Evolutionary conservation across 1,140 invertebrate genomes (phyloP).

Genomic region (Drosophila auraria): DNA sequence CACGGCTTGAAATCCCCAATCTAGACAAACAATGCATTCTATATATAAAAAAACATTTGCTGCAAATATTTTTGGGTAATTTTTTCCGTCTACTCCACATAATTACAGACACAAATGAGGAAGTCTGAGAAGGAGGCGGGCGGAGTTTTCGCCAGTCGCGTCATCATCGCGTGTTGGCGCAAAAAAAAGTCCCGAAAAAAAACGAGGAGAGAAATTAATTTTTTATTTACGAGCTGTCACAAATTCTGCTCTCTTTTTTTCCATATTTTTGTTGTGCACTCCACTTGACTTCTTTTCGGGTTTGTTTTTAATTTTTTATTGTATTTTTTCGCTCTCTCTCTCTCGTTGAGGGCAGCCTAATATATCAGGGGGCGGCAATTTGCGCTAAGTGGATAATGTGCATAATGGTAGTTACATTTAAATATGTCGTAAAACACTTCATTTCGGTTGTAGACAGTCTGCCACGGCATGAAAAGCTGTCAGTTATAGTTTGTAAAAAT

Average conservation of each 20-base stretch:
- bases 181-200: conserved; percentile 30
- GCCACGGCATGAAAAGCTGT: conserved; percentile 61
- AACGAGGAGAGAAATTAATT: conserved; percentile 67
- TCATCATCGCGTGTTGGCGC: conserved; percentile 71
- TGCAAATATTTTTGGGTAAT: conserved; percentile 73
- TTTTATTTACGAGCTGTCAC: conserved; percentile 83
- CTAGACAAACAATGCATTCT: conserved; percentile 47
- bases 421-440: conserved; percentile 83
- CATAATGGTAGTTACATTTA: conserved; percentile 83
- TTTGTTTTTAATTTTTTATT: conserved; percentile 51
- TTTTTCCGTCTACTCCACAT: conserved; percentile 67
- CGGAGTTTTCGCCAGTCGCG: conserved; percentile 42
- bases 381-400: conserved; percentile 80
- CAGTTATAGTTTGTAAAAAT: conserved; percentile 62
- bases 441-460: conserved; percentile 57
- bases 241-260: conserved; percentile 69
- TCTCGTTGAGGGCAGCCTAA: conserved; percentile 48
- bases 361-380: conserved; percentile 81
- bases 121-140: conserved; percentile 11
- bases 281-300: conserved; percentile 56
- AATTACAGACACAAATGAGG: conserved; percentile 68
- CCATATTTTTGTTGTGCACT: conserved; percentile 17
- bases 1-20: conserved; percentile 35
- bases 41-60: conserved; percentile 56
- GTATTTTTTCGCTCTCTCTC: conserved; percentile 7